Base-by-base conservation (phyloP, 2,797 vertebrate genomes). In the Craterocephalus amniculus region DNA sequence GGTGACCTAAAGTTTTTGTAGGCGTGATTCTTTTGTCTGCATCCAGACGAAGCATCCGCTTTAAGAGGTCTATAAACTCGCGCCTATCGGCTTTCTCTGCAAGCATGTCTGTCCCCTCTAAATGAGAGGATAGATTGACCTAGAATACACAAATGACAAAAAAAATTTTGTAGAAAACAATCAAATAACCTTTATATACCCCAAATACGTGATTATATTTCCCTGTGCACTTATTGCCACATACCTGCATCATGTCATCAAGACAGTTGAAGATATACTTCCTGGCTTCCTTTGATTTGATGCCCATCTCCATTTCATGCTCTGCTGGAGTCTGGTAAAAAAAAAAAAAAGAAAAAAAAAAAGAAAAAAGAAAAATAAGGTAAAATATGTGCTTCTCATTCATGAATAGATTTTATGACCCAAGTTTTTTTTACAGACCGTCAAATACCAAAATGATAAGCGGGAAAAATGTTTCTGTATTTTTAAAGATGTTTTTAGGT, bases 241-340 rank as follows among this genome's bases (percentile, higher is more conserved):
- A 31, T 81, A 99, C 97, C 96, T 99, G 97, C 86, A 97, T 98
- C 98, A 99, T 99, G 86, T 99, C 98, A 91, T 99, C 97, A 86
- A 99, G 95, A 90, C 98, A 99, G 89, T 99, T 99, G 87, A 99
- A 99, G 84, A 99, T 99, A 56, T 99, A 99, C 87, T 99, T 99
- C 83, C 98, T 95, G 61, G 98, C 97, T 92, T 99, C 98, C 90
- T 99, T 99, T 40, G 98, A 99, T 93, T 99, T 99, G 83, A 99
- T 97, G 72, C 97, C 97, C 85, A 97, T 99, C 88, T 99, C 98
- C 80, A 96, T 94, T 92, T 99, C 98, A 84, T 99, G 97, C 82
- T 99, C 98, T 80, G 97, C 83, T 11, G 97, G 96, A 10, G 97
- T 98, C 98, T 99, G 76, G 4, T 58, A 8, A 6, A 60, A 1